phyloP scores from a whole-genome alignment of 2,888 invertebrate species.

The Oscheius onirici region DNA sequence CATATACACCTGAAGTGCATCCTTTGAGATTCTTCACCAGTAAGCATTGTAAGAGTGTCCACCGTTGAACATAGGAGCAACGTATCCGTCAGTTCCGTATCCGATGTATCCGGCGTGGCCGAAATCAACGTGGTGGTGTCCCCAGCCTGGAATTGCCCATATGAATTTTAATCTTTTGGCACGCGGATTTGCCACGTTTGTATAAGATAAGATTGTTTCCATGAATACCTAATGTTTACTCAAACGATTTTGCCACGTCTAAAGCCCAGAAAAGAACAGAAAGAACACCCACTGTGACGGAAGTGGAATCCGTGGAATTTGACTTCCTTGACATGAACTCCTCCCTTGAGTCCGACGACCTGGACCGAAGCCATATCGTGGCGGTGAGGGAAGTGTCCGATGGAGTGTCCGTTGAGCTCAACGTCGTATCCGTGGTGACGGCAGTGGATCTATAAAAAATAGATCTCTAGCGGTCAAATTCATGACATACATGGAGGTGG shows the following conservation, averaged over 20 bases:
- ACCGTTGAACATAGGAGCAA: slow-evolving; percentile 39
- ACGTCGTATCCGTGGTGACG: slow-evolving; percentile 57
- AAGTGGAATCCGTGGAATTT: slow-evolving; percentile 62
- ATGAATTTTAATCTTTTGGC: neutral
- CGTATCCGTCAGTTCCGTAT: slow-evolving; percentile 53
- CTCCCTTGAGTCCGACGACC: slow-evolving; percentile 57
- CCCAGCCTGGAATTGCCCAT: slow-evolving; percentile 39
- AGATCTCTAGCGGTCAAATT: too few species aligned
- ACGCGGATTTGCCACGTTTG: slow-evolving; percentile 8
- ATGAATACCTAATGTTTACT: neutral
- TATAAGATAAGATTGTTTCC: slow-evolving; percentile 1
- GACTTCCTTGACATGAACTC: slow-evolving; percentile 56
- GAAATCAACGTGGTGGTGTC: slow-evolving; percentile 41
- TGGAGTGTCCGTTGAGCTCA: slow-evolving; percentile 56
- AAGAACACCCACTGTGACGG: slow-evolving; percentile 33
- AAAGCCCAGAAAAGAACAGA: neutral
- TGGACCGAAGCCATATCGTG: slow-evolving; percentile 57
- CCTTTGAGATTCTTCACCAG: slow-evolving; percentile 16
- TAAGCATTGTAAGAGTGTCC: slow-evolving; percentile 27
- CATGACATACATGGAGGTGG: slow-evolving; percentile 40
- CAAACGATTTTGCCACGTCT: slow-evolving; percentile 10
- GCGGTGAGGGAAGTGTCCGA: slow-evolving; percentile 60
- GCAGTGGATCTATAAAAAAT: slow-evolving; percentile 39
- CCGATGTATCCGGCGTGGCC: slow-evolving; percentile 57
- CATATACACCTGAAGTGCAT: neutral